phyloP scores from a whole-genome alignment of 2,888 invertebrate species.

The Drosophila niveifrons region DNA sequence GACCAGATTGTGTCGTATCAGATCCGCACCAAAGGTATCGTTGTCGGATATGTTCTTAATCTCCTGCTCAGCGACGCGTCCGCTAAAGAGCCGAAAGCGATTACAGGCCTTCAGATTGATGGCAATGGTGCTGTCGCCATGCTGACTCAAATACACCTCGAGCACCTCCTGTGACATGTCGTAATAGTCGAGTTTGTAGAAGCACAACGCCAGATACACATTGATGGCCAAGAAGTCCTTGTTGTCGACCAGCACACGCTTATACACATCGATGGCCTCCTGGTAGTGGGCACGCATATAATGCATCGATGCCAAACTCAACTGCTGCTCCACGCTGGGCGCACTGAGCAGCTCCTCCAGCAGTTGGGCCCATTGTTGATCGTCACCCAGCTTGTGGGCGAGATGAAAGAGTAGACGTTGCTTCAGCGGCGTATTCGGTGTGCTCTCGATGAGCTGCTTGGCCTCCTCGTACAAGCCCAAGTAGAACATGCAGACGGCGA shows the following conservation, averaged over 20 bases:
- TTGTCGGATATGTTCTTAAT: slow-evolving; percentile 92
- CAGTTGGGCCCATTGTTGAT: slow-evolving; percentile 92
- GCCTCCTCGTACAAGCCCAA: slow-evolving; percentile 90
- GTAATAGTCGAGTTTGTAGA: slow-evolving; percentile 99
- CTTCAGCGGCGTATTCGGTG: slow-evolving; percentile 89
- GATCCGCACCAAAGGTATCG: slow-evolving; percentile 94
- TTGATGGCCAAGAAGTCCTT: slow-evolving; percentile 97
- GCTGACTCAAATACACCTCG: slow-evolving; percentile 95
- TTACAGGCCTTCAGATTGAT: slow-evolving; percentile 95
- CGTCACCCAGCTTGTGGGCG: slow-evolving; percentile 96
- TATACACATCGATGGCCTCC: slow-evolving; percentile 99
- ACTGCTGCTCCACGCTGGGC: slow-evolving; percentile 93
- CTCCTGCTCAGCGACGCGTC: slow-evolving; percentile 97
- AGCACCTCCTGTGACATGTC: slow-evolving; percentile 99
- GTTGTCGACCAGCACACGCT: slow-evolving; percentile 95
- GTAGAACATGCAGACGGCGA: slow-evolving; percentile 98
- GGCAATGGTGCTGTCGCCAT: slow-evolving; percentile 97
- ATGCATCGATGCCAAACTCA: slow-evolving; percentile 97
- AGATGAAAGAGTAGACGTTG: slow-evolving; percentile 96
- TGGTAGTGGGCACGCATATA: slow-evolving; percentile 98
- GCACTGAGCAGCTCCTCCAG: slow-evolving; percentile 94
- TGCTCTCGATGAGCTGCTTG: slow-evolving; percentile 88
- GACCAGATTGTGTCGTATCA: slow-evolving; percentile 97
- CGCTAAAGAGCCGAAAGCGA: slow-evolving; percentile 94
- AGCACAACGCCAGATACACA: slow-evolving; percentile 98